Conservation (phyloP, 2,113 vertebrate genomes). For the Todiramphus chloris region DNA sequence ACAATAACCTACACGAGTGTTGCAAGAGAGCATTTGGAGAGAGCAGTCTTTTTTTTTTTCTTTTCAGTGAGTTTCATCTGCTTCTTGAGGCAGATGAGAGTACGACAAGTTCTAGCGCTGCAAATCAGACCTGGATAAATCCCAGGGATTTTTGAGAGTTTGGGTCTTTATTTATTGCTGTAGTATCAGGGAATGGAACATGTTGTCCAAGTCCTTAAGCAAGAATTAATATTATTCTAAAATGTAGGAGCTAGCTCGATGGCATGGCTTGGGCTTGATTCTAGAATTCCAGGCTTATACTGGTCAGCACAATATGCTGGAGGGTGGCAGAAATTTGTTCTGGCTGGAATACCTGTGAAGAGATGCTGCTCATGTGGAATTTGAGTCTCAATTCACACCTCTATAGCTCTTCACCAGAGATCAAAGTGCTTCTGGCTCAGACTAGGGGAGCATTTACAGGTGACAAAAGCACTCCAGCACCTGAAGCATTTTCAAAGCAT, state of each 20-base stretch:
- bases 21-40: not conserved
- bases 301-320: not conserved
- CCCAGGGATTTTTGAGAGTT: not conserved
- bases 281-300: not conserved
- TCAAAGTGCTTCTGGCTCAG: not conserved
- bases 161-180: not conserved
- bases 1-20: not conserved
- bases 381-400: not conserved
- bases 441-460: not conserved
- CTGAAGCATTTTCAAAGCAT: not conserved
- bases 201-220: not conserved
- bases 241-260: not conserved
- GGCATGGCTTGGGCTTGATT: not conserved
- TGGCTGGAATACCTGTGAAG: not conserved
- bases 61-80: not conserved
- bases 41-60: too few relatives aligned
- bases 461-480: not conserved
- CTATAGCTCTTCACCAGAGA: not conserved
- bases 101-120: not conserved
- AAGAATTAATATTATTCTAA: not conserved
- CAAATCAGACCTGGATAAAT: not conserved
- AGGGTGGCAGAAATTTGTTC: not conserved
- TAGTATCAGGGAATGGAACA: not conserved
- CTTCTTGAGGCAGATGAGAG: not conserved
- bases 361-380: fast-evolving